These are phyloP conservation scores for Girardinichthys multiradiatus DNA, from an alignment of 2,113 vertebrate genomes.

Conservation along the genomic window DNA sequence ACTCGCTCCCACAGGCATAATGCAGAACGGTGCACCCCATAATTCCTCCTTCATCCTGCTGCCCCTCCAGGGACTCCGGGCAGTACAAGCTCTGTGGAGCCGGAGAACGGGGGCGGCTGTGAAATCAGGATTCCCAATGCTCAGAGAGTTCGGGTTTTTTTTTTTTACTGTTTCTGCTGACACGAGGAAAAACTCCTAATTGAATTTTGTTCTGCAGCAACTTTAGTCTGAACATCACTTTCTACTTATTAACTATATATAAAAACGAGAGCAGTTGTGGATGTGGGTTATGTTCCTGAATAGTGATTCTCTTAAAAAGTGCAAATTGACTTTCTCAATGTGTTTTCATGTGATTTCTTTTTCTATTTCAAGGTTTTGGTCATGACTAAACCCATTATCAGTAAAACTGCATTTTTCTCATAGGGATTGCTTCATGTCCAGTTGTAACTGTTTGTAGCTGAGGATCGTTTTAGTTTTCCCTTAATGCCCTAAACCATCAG, in stretches of 20 bases:
- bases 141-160: background rate
- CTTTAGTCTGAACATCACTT: background rate
- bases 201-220: constrained; percentile 29
- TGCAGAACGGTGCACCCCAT: background rate
- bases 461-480: too few species aligned
- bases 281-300: background rate
- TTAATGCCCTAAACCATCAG: too few species aligned
- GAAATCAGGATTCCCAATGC: constrained; percentile 44
- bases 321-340: too few species aligned
- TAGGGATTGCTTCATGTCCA: background rate
- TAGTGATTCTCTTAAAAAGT: too few species aligned
- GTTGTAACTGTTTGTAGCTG: too few species aligned
- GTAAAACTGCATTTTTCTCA: too few species aligned
- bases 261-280: background rate
- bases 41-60: background rate
- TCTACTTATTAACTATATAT: background rate
- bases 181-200: constrained; percentile 38
- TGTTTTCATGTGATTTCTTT: too few species aligned
- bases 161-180: constrained; percentile 33
- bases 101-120: constrained; percentile 38
- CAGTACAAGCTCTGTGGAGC: constrained; percentile 11
- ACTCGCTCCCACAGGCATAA: constrained; percentile 4
- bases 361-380: too few species aligned
- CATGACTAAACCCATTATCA: too few species aligned
- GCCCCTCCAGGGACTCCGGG: constrained; percentile 8